Conservation (phyloP, 2,888 invertebrate genomes). For the Melanostoma scalare region DNA sequence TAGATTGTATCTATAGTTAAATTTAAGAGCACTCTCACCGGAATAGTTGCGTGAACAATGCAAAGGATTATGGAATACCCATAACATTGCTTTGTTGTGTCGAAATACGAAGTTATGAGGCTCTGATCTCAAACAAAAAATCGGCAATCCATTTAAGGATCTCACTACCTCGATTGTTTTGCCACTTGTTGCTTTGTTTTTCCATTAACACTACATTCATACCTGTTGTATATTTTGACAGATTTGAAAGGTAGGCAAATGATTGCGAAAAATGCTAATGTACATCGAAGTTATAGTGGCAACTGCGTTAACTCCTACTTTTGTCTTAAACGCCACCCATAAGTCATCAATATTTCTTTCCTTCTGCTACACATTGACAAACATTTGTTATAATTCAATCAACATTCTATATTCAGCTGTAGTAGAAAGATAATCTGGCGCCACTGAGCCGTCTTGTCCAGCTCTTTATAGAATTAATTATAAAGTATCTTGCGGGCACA, state of each 20-base stretch:
- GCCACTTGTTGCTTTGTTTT: neutral
- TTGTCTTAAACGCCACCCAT: neutral
- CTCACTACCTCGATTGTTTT: too few relatives aligned
- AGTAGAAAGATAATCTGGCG: conserved; percentile 46
- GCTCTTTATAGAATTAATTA: conserved; percentile 35
- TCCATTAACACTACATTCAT: neutral
- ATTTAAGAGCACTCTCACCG: too few relatives aligned
- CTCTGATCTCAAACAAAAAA: too few relatives aligned
- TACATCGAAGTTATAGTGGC: neutral
- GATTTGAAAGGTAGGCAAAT: neutral
- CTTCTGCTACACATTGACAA: neutral
- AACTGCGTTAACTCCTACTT: too few relatives aligned
- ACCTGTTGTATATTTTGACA: neutral
- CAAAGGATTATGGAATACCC: too few relatives aligned
- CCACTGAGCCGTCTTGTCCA: conserved; percentile 16
- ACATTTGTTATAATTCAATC: conserved; percentile 23
- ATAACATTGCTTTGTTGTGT: too few relatives aligned
- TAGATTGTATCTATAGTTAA: too few relatives aligned
- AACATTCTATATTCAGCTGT: conserved; percentile 39
- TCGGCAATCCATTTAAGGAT: too few relatives aligned
- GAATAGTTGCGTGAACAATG: too few relatives aligned
- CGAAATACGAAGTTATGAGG: too few relatives aligned
- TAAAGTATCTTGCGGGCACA: conserved; percentile 24
- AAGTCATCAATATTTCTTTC: neutral
- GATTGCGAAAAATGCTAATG: neutral